phyloP scores from a whole-genome alignment of 2,888 invertebrate genomes.

The Agrypnus murinus region DNA sequence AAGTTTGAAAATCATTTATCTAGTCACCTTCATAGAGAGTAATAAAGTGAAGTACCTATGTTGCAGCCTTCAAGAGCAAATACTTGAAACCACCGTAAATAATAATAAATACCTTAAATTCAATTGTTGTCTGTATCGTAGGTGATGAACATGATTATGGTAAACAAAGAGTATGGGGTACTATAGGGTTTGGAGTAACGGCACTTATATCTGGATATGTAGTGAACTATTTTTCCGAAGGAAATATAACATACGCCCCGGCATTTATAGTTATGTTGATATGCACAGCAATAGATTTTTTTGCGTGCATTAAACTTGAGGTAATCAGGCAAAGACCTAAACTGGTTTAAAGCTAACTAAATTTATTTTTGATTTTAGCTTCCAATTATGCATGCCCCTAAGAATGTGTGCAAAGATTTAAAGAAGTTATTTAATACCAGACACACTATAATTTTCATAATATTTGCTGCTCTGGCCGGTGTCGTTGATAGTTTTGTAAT shows the following conservation, averaged over 20 bases:
- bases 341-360: too few species aligned
- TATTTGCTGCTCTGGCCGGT: slow-evolving; percentile 84
- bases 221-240: slow-evolving; percentile 79
- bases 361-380: slow-evolving; percentile 73
- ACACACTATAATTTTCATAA: slow-evolving; percentile 80
- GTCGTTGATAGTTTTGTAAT: slow-evolving; percentile 87
- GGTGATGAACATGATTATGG: slow-evolving; percentile 85
- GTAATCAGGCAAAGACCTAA: slow-evolving; percentile 69
- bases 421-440: slow-evolving; percentile 77
- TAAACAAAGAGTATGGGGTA: slow-evolving; percentile 88
- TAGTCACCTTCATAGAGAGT: too few species aligned
- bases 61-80: too few species aligned
- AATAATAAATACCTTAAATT: too few species aligned
- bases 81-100: too few species aligned
- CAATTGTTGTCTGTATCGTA: too few species aligned
- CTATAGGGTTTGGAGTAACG: slow-evolving; percentile 84
- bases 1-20: too few species aligned
- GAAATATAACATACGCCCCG: slow-evolving; percentile 79
- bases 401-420: slow-evolving; percentile 81
- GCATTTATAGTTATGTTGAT: slow-evolving; percentile 80
- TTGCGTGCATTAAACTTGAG: slow-evolving; percentile 78
- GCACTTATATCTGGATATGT: slow-evolving; percentile 82
- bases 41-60: too few species aligned
- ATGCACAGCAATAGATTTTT: slow-evolving; percentile 79
- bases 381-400: slow-evolving; percentile 80